Evolutionary conservation across 2,797 vertebrate species (phyloP).

Genomic region (Eleutherodactylus coqui): DNA sequence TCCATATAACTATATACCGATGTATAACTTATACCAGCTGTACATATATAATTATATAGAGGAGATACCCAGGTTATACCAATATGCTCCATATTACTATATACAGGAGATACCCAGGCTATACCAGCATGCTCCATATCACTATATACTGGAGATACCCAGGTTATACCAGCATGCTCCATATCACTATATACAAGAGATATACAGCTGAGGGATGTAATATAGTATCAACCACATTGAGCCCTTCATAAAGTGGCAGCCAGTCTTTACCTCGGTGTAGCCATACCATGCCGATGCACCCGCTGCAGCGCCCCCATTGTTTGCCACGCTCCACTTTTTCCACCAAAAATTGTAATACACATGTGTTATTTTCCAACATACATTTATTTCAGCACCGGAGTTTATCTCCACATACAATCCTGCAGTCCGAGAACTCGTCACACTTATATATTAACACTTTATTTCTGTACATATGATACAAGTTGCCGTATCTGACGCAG

Average conservation of each 20-base stretch:
- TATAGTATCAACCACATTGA: not conserved
- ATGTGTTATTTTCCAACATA: not conserved
- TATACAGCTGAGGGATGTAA: too few relatives aligned
- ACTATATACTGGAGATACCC: too few relatives aligned
- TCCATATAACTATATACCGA: too few relatives aligned
- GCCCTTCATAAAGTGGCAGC: not conserved
- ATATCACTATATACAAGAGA: too few relatives aligned
- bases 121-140: too few relatives aligned
- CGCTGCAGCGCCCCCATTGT: not conserved
- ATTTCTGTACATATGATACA: slow-evolving; percentile 75
- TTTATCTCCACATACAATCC: slow-evolving; percentile 26
- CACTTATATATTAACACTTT: slow-evolving; percentile 72
- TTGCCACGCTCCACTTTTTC: not conserved
- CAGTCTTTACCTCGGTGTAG: too few relatives aligned
- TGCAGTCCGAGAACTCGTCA: not conserved
- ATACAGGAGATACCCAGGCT: too few relatives aligned
- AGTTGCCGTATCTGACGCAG: not conserved
- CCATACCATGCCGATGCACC: not conserved
- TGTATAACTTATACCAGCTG: too few relatives aligned
- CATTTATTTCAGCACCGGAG: not conserved
- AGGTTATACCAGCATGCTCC: too few relatives aligned
- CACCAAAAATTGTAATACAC: not conserved
- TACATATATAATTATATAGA: too few relatives aligned
- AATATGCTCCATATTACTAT: too few relatives aligned
- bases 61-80: too few relatives aligned